Percentiles rank a stretch among this genome's conserved stretches.
Evolutionary conservation across 2,888 invertebrate species (phyloP).

Genomic region (Orthosia gothica): DNA sequence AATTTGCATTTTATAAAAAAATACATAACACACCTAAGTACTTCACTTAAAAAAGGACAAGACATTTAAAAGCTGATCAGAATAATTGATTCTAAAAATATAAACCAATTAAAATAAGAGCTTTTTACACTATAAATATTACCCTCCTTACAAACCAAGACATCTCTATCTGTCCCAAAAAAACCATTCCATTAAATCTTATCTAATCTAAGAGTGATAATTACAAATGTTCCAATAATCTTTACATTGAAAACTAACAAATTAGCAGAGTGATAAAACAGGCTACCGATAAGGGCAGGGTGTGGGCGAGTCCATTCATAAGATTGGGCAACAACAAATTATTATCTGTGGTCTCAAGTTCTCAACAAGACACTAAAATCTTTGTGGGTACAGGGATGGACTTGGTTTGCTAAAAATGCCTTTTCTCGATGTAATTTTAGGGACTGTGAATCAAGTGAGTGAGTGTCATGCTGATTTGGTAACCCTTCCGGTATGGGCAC

Average conservation of each 20-base stretch:
- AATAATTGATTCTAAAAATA: constrained; percentile 33
- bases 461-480: too few relatives aligned
- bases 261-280: constrained; percentile 48
- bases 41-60: constrained; percentile 21
- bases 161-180: constrained; percentile 42
- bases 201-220: constrained; percentile 52
- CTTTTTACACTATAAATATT: constrained; percentile 50
- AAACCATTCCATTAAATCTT: constrained; percentile 39
- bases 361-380: constrained; percentile 49
- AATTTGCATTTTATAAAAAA: not conserved
- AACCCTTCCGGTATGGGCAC: too few relatives aligned
- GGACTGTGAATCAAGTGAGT: too few relatives aligned
- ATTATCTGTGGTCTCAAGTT: constrained; percentile 36
- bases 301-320: constrained; percentile 68
- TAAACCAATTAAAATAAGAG: constrained; percentile 38
- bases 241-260: constrained; percentile 60
- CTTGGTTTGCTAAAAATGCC: not conserved
- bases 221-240: constrained; percentile 54
- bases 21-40: not conserved
- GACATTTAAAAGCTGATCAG: constrained; percentile 12
- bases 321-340: constrained; percentile 41
- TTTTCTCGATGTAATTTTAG: too few relatives aligned
- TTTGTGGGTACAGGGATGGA: constrained; percentile 25
- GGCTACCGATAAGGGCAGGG: constrained; percentile 48
- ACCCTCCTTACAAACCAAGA: constrained; percentile 17